Base-by-base conservation (phyloP, 2,113 vertebrate genomes). In the Spizaetus ornatus region DNA sequence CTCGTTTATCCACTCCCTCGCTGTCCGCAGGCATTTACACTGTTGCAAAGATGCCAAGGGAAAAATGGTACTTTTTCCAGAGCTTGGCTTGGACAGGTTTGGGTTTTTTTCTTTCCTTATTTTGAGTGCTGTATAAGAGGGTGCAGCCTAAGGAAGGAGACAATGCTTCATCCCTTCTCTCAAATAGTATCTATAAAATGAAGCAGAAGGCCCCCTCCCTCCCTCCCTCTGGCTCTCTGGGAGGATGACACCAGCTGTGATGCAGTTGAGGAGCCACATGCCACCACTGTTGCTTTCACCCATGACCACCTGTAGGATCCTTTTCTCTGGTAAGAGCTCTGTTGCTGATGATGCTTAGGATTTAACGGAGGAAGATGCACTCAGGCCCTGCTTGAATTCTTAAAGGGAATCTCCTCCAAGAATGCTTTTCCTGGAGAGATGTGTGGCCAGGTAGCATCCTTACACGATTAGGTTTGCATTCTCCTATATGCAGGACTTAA, bases 51-150 rank as follows among this genome's bases (percentile, higher is more conserved):
- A 26, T 34, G 21, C 65, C 45, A 83, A 52, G 9, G 48, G 65
- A 71, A 73, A 77, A 82, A 63, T 0, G 3, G 9, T 42, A 29
- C 26, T 69, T 72, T 82, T 43, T 36, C 40, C 1, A 0, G 13
- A 73, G 13, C 19, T 72, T 6, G 2, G 4, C 34, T 80, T 69
- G 59, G 42, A n/a, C 13, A 20, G 19, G 3, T 0, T 6, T 4
- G 38, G 4, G n/a, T 15, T 19, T 52, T 43, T 58, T 40, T 22
- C 3, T 42, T 32, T 45, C 11, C 47, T 67, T 48, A 15, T 50
- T 73, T 69, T 59, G 11, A 65, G 10, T 69, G 48, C 10, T 65
- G 8, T 16, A 13, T 40, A 76, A 71, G 27, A 65, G 23, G 14
- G 26, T 58, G 16, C 17, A 71, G 18, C 23, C 62, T 48, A 58